Evolutionary conservation across 2,113 vertebrate genomes (phyloP), one percentile per base, ranked within the genome.

Genomic region (Leptobrachium ailaonicum): DNA sequence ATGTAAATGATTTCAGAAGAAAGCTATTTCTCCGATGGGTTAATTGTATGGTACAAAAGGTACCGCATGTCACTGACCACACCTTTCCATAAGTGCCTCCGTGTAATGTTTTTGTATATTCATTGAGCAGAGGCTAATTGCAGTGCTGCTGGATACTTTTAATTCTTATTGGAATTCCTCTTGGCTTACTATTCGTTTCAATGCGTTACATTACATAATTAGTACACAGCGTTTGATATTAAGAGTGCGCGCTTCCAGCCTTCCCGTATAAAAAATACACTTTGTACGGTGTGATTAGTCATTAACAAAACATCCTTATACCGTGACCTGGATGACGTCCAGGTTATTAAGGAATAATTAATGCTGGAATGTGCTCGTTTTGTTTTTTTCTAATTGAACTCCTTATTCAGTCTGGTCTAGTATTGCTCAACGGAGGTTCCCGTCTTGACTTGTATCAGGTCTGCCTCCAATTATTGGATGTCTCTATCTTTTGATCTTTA

Each of bases 161-260:
- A 73, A 62, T 74, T 13, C 54, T 7, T 70, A 68, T 43, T 63
- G 41, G 76, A 78, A 78, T 78, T 81, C 79, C 72, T 44, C n/a
- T 43, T 47, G 10, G 63, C 42, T 80, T 73, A 73, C 77, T 74
- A 20, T 47, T 74, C 41, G 63, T 60, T 68, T 63, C 43, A 43
- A n/a, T 13, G 11, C 40, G 62, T 81, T 81, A 81, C 79, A 81
- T 81, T 75, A 81, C 66, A 68, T 62, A 75, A 53, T 67, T n/a
- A 68, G 79, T 4, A 67, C 66, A 50, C 40, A 69, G 4, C 10
- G 66, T 10, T 14, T 32, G 41, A 73, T 3, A 60, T 62, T 14
- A 12, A 60, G 42, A 74, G 12, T 47, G 63, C 64, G 44, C 58
- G 9, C 50, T 67, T 47, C 6, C 42, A 2, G 41, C 44, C 41